A percentile compares a stretch with the other conserved stretches of the same genome.
These are phyloP conservation scores for Drosophila varians DNA, from an alignment of 1,140 invertebrate species.

Conservation along the genomic window DNA sequence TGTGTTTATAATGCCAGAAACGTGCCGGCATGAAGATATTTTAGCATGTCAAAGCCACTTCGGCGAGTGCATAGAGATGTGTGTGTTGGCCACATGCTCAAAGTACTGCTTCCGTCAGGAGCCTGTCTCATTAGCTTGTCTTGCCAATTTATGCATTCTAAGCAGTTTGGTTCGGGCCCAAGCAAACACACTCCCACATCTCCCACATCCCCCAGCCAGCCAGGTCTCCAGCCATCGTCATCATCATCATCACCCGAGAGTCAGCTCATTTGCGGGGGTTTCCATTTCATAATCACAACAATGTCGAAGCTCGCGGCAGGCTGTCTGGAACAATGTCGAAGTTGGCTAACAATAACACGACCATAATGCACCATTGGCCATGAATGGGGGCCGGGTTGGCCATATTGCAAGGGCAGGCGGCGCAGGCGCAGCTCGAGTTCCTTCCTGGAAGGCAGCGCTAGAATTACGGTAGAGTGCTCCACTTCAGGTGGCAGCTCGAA, in stretches of 20 bases:
- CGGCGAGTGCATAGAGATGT: constrained; percentile 36
- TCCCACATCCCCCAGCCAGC: too few relatives aligned
- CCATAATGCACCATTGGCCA: constrained; percentile 9
- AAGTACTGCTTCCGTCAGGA: constrained; percentile 55
- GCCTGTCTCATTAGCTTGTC: constrained; percentile 65
- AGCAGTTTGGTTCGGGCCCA: constrained; percentile 46
- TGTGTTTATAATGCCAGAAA: constrained; percentile 71
- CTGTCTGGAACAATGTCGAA: constrained; percentile 52
- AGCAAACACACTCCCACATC: constrained; percentile 1
- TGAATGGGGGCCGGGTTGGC: constrained; percentile 26
- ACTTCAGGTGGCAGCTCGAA: constrained; percentile 29
- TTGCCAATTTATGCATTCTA: constrained; percentile 61
- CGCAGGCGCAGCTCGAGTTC: constrained; percentile 30
- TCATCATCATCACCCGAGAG: constrained; percentile 40
- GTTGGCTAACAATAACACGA: constrained; percentile 7
- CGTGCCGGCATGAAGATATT: constrained; percentile 59
- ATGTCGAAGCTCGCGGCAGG: constrained; percentile 24
- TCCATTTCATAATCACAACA: constrained; percentile 73
- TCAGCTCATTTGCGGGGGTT: constrained; percentile 39
- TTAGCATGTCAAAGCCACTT: constrained; percentile 59
- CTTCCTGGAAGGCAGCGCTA: constrained; percentile 24
- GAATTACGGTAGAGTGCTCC: constrained; percentile 15
- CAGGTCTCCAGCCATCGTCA: neutral
- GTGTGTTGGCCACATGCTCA: constrained; percentile 7
- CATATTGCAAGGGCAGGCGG: constrained; percentile 12